Base-by-base conservation (phyloP, 2,113 vertebrate species). In the Nycticryphes semicollaris region DNA sequence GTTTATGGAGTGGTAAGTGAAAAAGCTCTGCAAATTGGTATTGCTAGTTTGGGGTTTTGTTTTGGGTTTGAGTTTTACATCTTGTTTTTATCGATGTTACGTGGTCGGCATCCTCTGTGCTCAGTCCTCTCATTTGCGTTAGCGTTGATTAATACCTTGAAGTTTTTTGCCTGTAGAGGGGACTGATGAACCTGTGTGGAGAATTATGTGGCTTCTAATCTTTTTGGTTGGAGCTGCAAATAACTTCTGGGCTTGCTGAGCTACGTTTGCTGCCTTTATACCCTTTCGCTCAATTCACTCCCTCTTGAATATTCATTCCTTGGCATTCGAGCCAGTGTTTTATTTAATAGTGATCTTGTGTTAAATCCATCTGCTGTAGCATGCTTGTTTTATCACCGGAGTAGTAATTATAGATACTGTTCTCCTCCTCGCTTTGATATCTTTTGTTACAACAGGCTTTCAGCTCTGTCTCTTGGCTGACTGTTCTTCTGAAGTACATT, bases 371-470 rank as follows among this genome's bases (percentile, higher is more conserved):
- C 91, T 97, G 88, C 70, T 94, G 37, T 89, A 73, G 74, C 93
- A 41, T 91, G 78, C 78, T 95, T 94, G 85, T 95, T 97, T 95
- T 96, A 94, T 96, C 77, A 88, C 90, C 11, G 3, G 18, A 54
- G 35, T 77, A 72, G 75, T 90, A 94, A 97, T 96, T 92, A 83
- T 48, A 86, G 83, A 90, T 66, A 78, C 70, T 91, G 33, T 67
- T 96, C 90, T 89, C 79, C 92, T 96, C 74, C 84, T 95, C 68
- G 83, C 50, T 95, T 78, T 43, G 81, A 51, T 90, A 80, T 91
- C 89, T 97, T 97, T 96, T 97, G 94, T 96, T 96, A 74, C 85
- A 96, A 72, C 76, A 91, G 90, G 67, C 80, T 89, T 96, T 91
- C 95, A 87, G 75, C 88, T 92, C 86, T 78, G 78, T 80, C 72